A percentile compares a stretch with the other conserved stretches of the same genome.
Conservation (phyloP, 2,113 vertebrate genomes). For the Regulus satrapa region DNA sequence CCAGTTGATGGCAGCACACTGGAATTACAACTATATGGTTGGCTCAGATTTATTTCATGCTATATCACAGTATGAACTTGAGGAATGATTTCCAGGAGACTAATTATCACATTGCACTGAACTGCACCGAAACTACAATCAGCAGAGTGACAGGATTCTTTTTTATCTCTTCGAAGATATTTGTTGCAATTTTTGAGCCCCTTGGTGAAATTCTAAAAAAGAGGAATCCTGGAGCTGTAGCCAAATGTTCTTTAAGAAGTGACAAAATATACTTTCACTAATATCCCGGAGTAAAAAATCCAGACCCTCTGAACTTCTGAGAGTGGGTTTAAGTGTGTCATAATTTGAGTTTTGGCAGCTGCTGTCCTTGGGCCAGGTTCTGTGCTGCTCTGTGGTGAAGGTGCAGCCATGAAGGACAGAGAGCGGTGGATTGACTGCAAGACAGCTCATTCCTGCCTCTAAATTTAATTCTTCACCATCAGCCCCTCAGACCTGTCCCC, state of each 20-base stretch:
- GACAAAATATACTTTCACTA: not conserved
- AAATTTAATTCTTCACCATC: not conserved
- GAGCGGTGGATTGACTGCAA: not conserved
- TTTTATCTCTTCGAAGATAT: constrained; percentile 15
- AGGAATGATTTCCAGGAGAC: constrained; percentile 54
- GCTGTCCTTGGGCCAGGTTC: not conserved
- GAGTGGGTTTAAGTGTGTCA: not conserved
- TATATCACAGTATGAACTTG: constrained; percentile 58
- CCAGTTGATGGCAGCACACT: constrained; percentile 11
- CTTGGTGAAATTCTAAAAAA: not conserved
- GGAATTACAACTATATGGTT: constrained; percentile 25
- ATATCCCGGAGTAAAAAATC: not conserved
- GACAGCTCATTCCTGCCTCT: not conserved
- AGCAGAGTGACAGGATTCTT: not conserved
- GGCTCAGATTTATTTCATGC: constrained; percentile 46
- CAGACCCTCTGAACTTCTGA: not conserved
- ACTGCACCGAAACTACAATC: not conserved
- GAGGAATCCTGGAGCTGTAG: not conserved
- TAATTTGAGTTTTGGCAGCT: not conserved
- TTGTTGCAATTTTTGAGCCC: not conserved
- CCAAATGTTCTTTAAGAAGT: not conserved
- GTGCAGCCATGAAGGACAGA: not conserved
- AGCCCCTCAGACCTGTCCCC: not conserved
- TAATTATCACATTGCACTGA: constrained; percentile 36
- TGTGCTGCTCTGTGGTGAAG: not conserved